Evolutionary conservation across 2,113 vertebrate species (phyloP).

Genomic region (Pollachius pollachius): DNA sequence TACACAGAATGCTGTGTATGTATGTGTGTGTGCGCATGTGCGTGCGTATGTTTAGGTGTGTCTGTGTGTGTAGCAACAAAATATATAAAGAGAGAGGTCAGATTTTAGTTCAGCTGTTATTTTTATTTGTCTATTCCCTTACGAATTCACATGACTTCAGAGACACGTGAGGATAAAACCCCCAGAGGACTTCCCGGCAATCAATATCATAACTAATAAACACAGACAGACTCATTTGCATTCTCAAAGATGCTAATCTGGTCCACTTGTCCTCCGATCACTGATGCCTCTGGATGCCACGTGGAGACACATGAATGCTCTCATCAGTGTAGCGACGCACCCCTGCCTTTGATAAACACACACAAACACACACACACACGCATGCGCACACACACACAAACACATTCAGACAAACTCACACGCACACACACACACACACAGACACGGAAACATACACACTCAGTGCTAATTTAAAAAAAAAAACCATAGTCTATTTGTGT

Average conservation of each 20-base stretch:
- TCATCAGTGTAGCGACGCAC: slow-evolving; percentile 22
- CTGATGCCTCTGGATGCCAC: slow-evolving; percentile 48
- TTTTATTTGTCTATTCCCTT: no score
- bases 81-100: no score
- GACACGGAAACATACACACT: slow-evolving; percentile 31
- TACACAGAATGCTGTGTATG: neutral
- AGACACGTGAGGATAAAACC: no score
- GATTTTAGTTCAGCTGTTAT: no score
- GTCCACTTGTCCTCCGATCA: slow-evolving; percentile 43
- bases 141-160: no score
- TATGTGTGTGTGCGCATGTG: slow-evolving; percentile 9
- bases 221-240: no score
- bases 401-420: slow-evolving; percentile 16
- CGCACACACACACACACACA: slow-evolving; percentile 5
- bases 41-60: no score
- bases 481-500: slow-evolving; percentile 25
- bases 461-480: slow-evolving; percentile 55
- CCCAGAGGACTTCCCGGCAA: no score
- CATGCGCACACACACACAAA: neutral
- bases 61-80: slow-evolving; percentile 5
- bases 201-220: neutral
- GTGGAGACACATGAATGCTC: slow-evolving; percentile 31
- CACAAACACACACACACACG: neutral
- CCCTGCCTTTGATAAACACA: slow-evolving; percentile 6
- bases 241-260: slow-evolving; percentile 30